Evolutionary conservation across 2,888 invertebrate species (phyloP).

Genomic region (Dasypogon diadema): DNA sequence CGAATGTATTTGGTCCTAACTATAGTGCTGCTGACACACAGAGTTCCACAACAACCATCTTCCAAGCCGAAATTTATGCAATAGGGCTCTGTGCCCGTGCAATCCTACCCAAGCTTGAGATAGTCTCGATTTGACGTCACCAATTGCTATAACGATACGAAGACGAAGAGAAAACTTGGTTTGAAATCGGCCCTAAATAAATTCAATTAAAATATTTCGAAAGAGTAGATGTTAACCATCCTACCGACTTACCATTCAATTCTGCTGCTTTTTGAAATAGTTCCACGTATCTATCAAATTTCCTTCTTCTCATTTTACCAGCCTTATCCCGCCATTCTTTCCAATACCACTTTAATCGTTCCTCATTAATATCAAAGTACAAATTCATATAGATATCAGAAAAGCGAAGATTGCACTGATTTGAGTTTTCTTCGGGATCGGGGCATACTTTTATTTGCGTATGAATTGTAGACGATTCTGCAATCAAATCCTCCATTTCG

Average conservation of each 20-base stretch:
- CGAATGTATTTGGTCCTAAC: too few relatives aligned
- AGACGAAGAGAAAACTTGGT: too few relatives aligned
- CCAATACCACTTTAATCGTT: conserved; percentile 80
- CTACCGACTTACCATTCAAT: conserved; percentile 73
- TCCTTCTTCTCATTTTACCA: conserved; percentile 70
- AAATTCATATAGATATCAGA: conserved; percentile 75
- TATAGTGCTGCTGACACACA: too few relatives aligned
- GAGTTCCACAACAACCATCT: too few relatives aligned
- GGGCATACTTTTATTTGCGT: conserved; percentile 79
- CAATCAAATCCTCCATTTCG: conserved; percentile 73
- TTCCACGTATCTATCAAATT: conserved; percentile 74
- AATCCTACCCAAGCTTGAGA: too few relatives aligned
- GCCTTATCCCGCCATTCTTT: conserved; percentile 80
- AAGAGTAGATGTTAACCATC: too few relatives aligned
- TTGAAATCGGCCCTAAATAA: too few relatives aligned
- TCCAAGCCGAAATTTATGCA: too few relatives aligned
- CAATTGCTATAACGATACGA: too few relatives aligned
- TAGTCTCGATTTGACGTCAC: too few relatives aligned
- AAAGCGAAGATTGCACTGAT: conserved; percentile 72
- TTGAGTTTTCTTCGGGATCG: conserved; percentile 74
- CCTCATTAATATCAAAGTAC: conserved; percentile 72
- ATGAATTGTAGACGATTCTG: conserved; percentile 77
- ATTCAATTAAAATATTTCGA: too few relatives aligned
- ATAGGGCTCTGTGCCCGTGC: too few relatives aligned
- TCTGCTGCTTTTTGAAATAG: conserved; percentile 76